Conservation (phyloP, 2,797 vertebrate species). For the Catostomus latipinnis region DNA sequence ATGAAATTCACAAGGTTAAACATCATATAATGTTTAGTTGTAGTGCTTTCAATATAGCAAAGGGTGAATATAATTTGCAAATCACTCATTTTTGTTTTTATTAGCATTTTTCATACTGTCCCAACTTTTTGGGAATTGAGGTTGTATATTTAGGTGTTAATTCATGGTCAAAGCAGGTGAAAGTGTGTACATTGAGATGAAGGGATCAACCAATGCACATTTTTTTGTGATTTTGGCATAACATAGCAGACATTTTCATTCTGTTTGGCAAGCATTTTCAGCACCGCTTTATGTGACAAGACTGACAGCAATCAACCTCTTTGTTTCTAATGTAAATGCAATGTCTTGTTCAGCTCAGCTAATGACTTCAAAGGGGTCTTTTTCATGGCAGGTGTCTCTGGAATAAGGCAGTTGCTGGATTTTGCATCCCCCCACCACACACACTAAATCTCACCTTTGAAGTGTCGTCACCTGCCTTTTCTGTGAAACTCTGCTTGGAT, state of each 20-base stretch:
- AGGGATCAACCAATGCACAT: background rate
- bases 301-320: conserved; percentile 14
- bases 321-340: conserved; percentile 59
- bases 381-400: conserved; percentile 71
- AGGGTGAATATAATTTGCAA: no score
- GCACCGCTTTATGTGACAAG: background rate
- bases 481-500: conserved; percentile 42
- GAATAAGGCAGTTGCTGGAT: conserved; percentile 79
- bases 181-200: background rate
- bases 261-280: background rate
- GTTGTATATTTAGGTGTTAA: background rate
- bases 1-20: no score
- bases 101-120: no score
- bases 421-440: conserved; percentile 39
- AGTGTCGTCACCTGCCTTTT: conserved; percentile 52
- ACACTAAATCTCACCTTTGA: conserved; percentile 56
- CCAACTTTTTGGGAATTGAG: no score
- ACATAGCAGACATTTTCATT: conserved; percentile 28
- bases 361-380: conserved; percentile 74
- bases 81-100: no score
- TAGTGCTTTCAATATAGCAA: no score
- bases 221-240: conserved; percentile 13
- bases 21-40: no score
- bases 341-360: conserved; percentile 19
- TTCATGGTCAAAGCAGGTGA: background rate